A percentile compares a stretch with the other conserved stretches of the same genome.
phyloP scores from a whole-genome alignment of 2,888 invertebrate genomes.

The Sepioteuthis lessoniana region DNA sequence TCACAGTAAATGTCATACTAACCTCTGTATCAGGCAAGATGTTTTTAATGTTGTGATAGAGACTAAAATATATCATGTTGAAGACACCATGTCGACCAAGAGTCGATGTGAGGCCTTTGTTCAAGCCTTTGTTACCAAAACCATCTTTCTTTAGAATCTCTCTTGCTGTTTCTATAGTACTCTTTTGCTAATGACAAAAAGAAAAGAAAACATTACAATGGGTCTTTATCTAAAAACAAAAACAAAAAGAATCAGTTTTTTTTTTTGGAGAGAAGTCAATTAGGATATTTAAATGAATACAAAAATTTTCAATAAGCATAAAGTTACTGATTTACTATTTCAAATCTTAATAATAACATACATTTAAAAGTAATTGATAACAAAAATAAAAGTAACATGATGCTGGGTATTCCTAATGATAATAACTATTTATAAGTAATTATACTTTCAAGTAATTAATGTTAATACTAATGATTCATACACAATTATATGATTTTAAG shows the following conservation, averaged over 20 bases:
- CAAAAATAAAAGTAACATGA: too few relatives aligned
- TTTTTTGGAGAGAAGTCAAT: neutral
- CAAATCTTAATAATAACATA: too few relatives aligned
- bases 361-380: too few relatives aligned
- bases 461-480: too few relatives aligned
- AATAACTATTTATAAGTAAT: too few relatives aligned
- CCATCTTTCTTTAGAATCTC: slow-evolving; percentile 86
- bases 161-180: slow-evolving; percentile 86
- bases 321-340: too few relatives aligned
- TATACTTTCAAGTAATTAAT: too few relatives aligned
- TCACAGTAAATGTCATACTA: slow-evolving; percentile 37
- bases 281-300: too few relatives aligned
- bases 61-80: slow-evolving; percentile 95
- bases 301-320: too few relatives aligned
- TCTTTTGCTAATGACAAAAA: slow-evolving; percentile 75
- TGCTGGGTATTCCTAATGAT: too few relatives aligned
- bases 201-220: neutral
- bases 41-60: slow-evolving; percentile 92
- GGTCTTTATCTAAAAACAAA: neutral
- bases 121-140: slow-evolving; percentile 85
- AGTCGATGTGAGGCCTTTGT: slow-evolving; percentile 91
- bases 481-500: too few relatives aligned
- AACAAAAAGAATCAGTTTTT: neutral
- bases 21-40: slow-evolving; percentile 74
- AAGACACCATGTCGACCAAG: slow-evolving; percentile 91